Base-by-base conservation (phyloP, 2,888 invertebrate genomes). In the Synanthedon tipuliformis region DNA sequence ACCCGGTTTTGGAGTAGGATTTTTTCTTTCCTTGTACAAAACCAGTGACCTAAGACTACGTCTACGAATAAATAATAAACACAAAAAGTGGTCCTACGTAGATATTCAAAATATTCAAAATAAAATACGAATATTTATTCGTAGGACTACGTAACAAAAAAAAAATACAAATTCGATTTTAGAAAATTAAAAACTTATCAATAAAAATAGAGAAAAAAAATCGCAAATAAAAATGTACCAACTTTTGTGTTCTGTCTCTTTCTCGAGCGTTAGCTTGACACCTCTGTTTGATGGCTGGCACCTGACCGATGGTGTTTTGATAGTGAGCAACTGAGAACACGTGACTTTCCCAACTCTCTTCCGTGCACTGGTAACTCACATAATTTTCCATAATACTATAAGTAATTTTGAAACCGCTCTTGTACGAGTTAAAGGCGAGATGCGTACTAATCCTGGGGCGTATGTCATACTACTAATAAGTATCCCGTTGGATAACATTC, bases 201-300 rank as follows among this genome's bases (percentile, higher is more conserved):
- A 51, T 34, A 40, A 51, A 40, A 34, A 34, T 10, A 10, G 2
- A 8, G 34, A 5, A 40, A 3, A n/a, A 48, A 54, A 16, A 5
- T 34, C 8, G 34, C 3, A 34, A 34, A 34, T 34, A 34, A 34
- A 34, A 45, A 54, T 53, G 65, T 78, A 84, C 81, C 88, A 89
- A 95, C 94, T 94, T 94, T 80, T 94, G 93, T 11, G 95, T 95
- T 62, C 95, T 88, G 73, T 93, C 94, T 57, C 95, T 87, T 71
- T 95, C 95, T 13, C 94, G 89, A 1, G 95, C 95, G 70, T 95
- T 95, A 1, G 94, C 94, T 66, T 94, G 94, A 68, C 91, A 92
- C 58, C 94, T 84, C 67, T 93, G 93, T 65, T 89, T 91, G 12
- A 59, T 85, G 61, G 54, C 84, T 62, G 84, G 81, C 52, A 76